phyloP scores from a whole-genome alignment of 2,888 invertebrate species.

The Geotrupes spiniger region DNA sequence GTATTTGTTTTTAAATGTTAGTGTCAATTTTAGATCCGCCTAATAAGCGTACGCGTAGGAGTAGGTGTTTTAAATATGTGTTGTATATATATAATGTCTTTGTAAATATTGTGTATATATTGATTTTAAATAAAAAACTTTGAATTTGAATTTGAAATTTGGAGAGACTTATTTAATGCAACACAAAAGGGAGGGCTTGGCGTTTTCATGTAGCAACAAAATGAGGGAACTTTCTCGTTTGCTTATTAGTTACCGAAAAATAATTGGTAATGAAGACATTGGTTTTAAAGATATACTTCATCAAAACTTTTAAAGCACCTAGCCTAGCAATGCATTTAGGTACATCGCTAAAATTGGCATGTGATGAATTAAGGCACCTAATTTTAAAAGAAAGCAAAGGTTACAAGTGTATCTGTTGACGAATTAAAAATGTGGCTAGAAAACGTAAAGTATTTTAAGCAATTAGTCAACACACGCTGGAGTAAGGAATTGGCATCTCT shows the following conservation, averaged over 20 bases:
- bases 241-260: constrained; percentile 21
- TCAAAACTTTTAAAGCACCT: constrained; percentile 25
- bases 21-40: too few species aligned
- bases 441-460: constrained; percentile 15
- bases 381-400: constrained; percentile 18
- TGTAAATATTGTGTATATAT: too few species aligned
- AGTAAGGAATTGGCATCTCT: constrained; percentile 16
- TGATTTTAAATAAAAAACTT: too few species aligned
- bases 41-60: too few species aligned
- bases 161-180: constrained; percentile 29
- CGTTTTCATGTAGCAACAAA: constrained; percentile 25
- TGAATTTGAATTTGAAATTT: too few species aligned
- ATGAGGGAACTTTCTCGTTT: constrained; percentile 29
- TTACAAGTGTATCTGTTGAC: constrained; percentile 10
- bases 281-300: constrained; percentile 24
- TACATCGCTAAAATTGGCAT: constrained; percentile 14
- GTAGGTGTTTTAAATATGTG: too few species aligned
- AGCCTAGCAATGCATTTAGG: constrained; percentile 23
- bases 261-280: constrained; percentile 19
- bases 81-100: too few species aligned
- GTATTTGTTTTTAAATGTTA: too few species aligned
- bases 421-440: constrained; percentile 4
- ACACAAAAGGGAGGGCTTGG: constrained; percentile 27
- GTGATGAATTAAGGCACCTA: constrained; percentile 5
- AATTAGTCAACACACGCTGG: constrained; percentile 16